These are phyloP conservation scores for Triplophysa siluroides DNA, from an alignment of 2,113 vertebrate genomes.

Conservation along the genomic window DNA sequence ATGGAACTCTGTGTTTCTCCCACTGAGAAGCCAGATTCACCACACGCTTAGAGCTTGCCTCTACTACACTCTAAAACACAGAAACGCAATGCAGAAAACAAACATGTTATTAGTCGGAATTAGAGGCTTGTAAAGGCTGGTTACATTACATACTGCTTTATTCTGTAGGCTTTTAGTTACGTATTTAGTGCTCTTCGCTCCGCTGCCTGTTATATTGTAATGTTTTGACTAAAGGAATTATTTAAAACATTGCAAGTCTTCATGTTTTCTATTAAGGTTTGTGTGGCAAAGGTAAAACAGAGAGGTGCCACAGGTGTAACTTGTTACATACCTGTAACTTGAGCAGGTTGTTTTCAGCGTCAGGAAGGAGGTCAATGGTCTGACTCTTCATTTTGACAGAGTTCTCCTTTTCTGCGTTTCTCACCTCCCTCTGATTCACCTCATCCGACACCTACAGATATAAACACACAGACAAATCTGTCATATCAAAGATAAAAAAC, in stretches of 20 bases:
- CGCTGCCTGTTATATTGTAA: too few species aligned
- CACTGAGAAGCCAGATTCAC: slow-evolving; percentile 84
- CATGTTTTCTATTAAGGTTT: too few species aligned
- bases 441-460: slow-evolving; percentile 76
- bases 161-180: neutral
- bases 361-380: slow-evolving; percentile 80
- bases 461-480: neutral
- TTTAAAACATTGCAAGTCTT: too few species aligned
- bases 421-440: slow-evolving; percentile 71
- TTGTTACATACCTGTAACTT: slow-evolving; percentile 80
- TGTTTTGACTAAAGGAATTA: too few species aligned
- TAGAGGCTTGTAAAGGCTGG: neutral
- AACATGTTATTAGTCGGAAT: neutral
- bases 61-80: slow-evolving; percentile 76
- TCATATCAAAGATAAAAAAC: neutral
- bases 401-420: slow-evolving; percentile 70
- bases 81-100: neutral
- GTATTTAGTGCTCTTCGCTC: neutral
- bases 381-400: slow-evolving; percentile 78
- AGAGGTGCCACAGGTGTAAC: neutral
- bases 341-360: slow-evolving; percentile 77
- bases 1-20: slow-evolving; percentile 87
- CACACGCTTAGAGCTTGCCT: slow-evolving; percentile 81
- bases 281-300: too few species aligned
- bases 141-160: neutral